phyloP scores from a whole-genome alignment of 2,113 vertebrate species.

The Sisor rabdophorus region DNA sequence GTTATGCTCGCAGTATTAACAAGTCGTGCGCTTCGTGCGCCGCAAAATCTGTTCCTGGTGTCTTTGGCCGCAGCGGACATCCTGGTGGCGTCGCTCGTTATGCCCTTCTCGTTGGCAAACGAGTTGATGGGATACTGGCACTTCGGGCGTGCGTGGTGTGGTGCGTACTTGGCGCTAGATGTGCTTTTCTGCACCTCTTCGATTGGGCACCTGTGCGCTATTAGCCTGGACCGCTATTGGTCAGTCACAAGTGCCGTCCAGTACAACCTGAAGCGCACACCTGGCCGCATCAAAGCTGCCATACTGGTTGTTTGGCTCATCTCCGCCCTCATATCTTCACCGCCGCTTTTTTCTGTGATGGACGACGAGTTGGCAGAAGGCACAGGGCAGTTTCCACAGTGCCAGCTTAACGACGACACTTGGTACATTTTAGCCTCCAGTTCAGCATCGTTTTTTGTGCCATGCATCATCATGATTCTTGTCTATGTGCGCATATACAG shows the following conservation, averaged over 20 bases:
- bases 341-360: conserved; percentile 72
- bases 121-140: conserved; percentile 88
- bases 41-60: conserved; percentile 77
- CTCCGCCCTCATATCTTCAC: conserved; percentile 81
- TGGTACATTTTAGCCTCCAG: conserved; percentile 91
- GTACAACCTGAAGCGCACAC: conserved; percentile 78
- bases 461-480: conserved; percentile 88
- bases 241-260: conserved; percentile 77
- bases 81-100: conserved; percentile 76
- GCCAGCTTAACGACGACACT: conserved; percentile 77
- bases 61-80: conserved; percentile 78
- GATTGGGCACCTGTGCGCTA: conserved; percentile 87
- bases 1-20: conserved; percentile 84
- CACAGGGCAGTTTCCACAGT: conserved; percentile 57
- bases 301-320: conserved; percentile 84
- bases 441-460: conserved; percentile 84
- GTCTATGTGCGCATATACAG: conserved; percentile 87
- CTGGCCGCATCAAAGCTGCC: conserved; percentile 73
- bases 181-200: conserved; percentile 90
- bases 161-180: conserved; percentile 83
- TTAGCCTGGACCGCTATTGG: conserved; percentile 89
- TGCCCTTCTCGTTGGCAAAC: conserved; percentile 79
- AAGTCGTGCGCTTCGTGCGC: conserved; percentile 67
- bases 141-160: conserved; percentile 81
- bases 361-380: conserved; percentile 56